phyloP scores from a whole-genome alignment of 2,797 vertebrate species.

The Carduelis carduelis region DNA sequence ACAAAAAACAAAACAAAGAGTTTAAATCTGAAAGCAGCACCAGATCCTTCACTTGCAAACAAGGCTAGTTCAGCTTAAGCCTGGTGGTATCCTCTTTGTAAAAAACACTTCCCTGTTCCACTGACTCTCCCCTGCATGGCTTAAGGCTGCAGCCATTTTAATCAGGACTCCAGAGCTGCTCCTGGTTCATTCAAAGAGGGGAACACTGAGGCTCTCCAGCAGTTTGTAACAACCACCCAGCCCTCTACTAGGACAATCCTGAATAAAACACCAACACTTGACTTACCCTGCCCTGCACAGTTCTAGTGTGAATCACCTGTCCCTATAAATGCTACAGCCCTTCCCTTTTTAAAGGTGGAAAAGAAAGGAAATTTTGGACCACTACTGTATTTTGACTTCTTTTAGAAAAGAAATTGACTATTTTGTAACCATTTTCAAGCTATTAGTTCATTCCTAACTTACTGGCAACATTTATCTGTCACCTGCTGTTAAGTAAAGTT shows the following conservation, averaged over 20 bases:
- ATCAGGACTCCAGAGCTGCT: neutral
- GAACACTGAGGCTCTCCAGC: neutral
- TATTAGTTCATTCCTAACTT: neutral
- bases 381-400: neutral
- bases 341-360: neutral
- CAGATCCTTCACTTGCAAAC: conserved; percentile 80
- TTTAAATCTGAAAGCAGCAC: conserved; percentile 76
- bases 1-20: conserved; percentile 36
- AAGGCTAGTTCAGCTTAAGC: conserved; percentile 68
- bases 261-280: fast-evolving
- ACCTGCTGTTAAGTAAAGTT: neutral
- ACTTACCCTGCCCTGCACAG: neutral
- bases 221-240: neutral
- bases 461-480: neutral
- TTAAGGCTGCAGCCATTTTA: neutral
- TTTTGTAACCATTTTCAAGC: neutral
- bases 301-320: neutral
- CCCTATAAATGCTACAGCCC: neutral
- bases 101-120: neutral
- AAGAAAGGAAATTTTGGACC: neutral
- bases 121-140: neutral
- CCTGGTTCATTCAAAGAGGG: neutral
- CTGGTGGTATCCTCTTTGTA: conserved; percentile 57
- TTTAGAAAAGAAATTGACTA: neutral
- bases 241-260: neutral